phyloP scores from a whole-genome alignment of 1,140 invertebrate genomes.

The Aleiodes sp. region DNA sequence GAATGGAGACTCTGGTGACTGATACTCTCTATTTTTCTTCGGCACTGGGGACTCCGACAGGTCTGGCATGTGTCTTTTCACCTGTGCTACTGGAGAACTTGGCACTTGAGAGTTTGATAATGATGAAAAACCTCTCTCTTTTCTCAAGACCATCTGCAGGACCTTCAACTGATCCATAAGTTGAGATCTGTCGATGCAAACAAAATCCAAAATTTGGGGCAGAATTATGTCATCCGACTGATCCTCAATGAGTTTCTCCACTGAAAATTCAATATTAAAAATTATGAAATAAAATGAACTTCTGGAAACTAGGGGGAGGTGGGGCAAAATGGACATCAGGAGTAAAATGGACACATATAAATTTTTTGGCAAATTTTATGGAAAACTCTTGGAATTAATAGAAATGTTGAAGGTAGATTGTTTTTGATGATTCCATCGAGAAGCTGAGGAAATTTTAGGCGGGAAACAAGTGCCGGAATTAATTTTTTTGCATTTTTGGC shows the following conservation, averaged over 20 bases:
- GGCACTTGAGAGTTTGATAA: background rate
- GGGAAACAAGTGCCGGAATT: no score
- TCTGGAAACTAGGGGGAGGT: no score
- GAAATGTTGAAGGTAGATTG: no score
- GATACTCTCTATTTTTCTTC: background rate
- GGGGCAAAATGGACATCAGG: no score
- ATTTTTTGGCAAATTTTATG: no score
- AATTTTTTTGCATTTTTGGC: no score
- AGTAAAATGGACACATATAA: no score
- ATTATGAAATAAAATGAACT: no score
- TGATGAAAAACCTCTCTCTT: background rate
- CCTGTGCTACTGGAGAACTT: background rate
- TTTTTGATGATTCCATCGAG: no score
- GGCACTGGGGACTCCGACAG: background rate
- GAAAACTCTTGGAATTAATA: no score
- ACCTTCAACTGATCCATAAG: constrained; percentile 36
- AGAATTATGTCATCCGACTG: background rate
- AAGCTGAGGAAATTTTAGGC: no score
- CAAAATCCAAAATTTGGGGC: constrained; percentile 21
- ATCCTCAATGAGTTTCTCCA: background rate
- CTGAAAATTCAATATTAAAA: background rate
- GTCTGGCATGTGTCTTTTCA: background rate
- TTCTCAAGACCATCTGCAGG: constrained; percentile 48
- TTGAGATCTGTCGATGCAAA: constrained; percentile 39
- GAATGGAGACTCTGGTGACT: background rate